Evolutionary conservation across 2,797 vertebrate genomes (phyloP).

Genomic region (Lateolabrax maculatus): DNA sequence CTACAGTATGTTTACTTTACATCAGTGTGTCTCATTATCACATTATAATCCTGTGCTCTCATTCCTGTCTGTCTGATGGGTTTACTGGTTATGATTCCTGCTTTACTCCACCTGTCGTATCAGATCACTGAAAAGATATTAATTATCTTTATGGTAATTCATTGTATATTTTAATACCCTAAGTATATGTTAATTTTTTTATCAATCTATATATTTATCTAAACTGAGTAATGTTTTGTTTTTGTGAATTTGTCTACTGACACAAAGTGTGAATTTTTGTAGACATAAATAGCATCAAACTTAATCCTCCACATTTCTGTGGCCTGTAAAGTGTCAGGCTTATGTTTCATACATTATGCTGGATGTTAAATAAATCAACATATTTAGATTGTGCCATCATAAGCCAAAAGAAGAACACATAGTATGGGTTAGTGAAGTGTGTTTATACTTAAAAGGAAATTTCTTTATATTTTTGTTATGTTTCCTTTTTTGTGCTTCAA

Average conservation of each 20-base stretch:
- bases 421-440: not conserved
- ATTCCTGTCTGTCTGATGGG: not conserved
- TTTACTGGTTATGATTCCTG: conserved; percentile 3
- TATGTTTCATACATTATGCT: too few species aligned
- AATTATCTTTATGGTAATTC: conserved; percentile 3
- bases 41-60: not conserved
- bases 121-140: not conserved
- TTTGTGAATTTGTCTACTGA: too few species aligned
- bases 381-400: not conserved
- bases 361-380: not conserved
- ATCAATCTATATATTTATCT: conserved; percentile 6
- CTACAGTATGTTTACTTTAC: not conserved
- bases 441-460: not conserved
- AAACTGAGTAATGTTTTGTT: too few species aligned
- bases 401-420: not conserved
- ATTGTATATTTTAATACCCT: not conserved
- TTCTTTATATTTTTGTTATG: too few species aligned
- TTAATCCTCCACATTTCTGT: too few species aligned
- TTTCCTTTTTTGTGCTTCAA: not conserved
- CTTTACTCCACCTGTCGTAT: conserved; percentile 9
- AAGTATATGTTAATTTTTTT: not conserved
- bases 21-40: conserved; percentile 10
- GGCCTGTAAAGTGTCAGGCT: too few species aligned
- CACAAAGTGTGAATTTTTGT: too few species aligned
- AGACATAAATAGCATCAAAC: too few species aligned